Conservation (phyloP, 92 coral and sea anemone species). For the Palythoa caribaeorum region DNA sequence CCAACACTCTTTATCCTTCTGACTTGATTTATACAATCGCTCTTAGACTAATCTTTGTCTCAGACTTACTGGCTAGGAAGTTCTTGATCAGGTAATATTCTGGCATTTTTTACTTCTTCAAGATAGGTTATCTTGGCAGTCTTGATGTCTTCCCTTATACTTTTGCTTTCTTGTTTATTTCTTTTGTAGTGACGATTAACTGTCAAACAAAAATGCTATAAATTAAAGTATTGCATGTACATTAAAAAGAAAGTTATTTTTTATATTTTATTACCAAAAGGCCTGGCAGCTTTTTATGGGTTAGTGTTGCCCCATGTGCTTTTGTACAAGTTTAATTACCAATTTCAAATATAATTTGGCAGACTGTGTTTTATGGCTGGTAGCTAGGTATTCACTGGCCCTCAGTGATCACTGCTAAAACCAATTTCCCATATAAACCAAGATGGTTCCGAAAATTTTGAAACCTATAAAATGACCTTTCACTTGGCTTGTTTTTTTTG, state of each 20-base stretch:
- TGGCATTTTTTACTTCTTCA: constrained; percentile 94
- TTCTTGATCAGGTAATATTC: constrained; percentile 78
- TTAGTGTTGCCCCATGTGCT: no score
- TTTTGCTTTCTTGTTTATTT: constrained; percentile 86
- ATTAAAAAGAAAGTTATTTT: not conserved
- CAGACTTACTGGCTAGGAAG: constrained; percentile 74
- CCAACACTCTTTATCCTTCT: not conserved
- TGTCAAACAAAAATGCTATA: constrained; percentile 16
- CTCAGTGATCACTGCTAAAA: no score
- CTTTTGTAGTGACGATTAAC: constrained; percentile 83
- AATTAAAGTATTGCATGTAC: not conserved
- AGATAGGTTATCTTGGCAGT: constrained; percentile 93
- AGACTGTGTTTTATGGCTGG: no score
- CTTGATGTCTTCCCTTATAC: constrained; percentile 81
- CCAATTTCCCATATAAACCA: no score
- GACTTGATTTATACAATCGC: not conserved
- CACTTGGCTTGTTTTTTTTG: no score
- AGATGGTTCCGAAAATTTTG: no score
- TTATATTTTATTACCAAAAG: no score
- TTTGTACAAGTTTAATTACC: no score
- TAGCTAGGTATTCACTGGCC: no score
- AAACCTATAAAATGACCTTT: no score
- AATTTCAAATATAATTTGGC: no score
- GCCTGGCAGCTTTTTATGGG: no score
- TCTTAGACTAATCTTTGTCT: not conserved